Evolutionary conservation across 2,113 vertebrate species (phyloP).

Genomic region (Ovis canadensis): DNA sequence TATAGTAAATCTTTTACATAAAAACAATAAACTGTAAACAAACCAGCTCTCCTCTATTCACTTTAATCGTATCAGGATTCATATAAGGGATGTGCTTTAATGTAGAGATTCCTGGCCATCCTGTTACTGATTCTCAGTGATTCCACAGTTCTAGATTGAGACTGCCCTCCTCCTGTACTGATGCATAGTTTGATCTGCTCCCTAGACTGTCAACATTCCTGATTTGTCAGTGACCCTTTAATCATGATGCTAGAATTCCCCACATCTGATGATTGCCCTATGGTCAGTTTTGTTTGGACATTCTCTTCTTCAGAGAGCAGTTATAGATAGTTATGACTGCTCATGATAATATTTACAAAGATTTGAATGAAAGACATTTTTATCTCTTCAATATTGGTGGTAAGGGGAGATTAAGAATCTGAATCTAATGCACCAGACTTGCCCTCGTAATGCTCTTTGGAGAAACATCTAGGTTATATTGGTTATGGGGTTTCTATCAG

Average conservation of each 20-base stretch:
- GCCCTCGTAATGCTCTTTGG: neutral
- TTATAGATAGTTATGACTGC: neutral
- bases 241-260: neutral
- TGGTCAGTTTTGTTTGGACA: neutral
- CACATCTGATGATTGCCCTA: neutral
- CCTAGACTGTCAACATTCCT: neutral
- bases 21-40: neutral
- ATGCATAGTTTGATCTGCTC: neutral
- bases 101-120: neutral
- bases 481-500: neutral
- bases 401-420: neutral
- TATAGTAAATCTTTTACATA: neutral
- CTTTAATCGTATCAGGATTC: neutral
- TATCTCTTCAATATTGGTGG: neutral
- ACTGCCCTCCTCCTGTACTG: neutral
- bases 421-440: neutral
- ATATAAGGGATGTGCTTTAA: neutral
- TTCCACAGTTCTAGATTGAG: neutral
- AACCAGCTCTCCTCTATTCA: neutral
- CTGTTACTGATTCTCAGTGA: neutral
- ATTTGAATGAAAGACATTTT: neutral
- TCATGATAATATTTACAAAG: neutral
- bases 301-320: neutral
- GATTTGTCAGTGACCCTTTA: constrained; percentile 2
- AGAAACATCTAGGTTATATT: neutral